A percentile compares a stretch with the other conserved stretches of the same genome.
Evolutionary conservation across 2,113 vertebrate genomes (phyloP).

Genomic region (Apaloderma vittatum): DNA sequence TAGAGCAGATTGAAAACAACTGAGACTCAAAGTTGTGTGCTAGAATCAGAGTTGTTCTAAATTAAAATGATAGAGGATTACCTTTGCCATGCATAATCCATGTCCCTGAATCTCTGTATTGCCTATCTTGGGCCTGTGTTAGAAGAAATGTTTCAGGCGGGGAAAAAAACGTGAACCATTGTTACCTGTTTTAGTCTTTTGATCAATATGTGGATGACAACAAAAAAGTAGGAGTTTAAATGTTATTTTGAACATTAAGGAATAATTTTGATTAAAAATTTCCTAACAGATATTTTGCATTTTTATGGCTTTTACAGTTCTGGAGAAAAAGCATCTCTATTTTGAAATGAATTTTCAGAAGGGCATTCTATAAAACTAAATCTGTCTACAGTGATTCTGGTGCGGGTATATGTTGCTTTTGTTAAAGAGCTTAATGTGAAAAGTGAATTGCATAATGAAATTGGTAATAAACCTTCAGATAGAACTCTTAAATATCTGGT

Average conservation of each 20-base stretch:
- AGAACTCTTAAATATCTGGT: conserved; percentile 36
- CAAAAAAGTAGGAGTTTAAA: conserved; percentile 39
- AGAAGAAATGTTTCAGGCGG: conserved; percentile 59
- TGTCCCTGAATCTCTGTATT: conserved; percentile 70
- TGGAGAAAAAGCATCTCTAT: conserved; percentile 77
- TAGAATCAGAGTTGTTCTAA: conserved; percentile 64
- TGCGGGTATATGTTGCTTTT: conserved; percentile 62
- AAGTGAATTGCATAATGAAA: conserved; percentile 35
- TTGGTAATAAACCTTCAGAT: conserved; percentile 38
- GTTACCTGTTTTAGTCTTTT: conserved; percentile 67
- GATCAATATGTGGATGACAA: conserved; percentile 42
- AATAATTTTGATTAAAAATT: conserved; percentile 71
- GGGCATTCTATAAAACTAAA: conserved; percentile 70
- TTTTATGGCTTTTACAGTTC: conserved; percentile 79
- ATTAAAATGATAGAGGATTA: conserved; percentile 69
- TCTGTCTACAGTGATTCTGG: conserved; percentile 67
- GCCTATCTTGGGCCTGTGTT: conserved; percentile 63
- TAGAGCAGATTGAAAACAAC: conserved; percentile 84
- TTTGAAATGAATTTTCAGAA: conserved; percentile 79
- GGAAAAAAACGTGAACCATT: conserved; percentile 42
- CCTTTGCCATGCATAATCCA: conserved; percentile 75
- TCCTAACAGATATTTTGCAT: conserved; percentile 78
- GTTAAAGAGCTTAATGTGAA: conserved; percentile 57
- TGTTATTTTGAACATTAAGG: conserved; percentile 69
- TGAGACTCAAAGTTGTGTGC: conserved; percentile 53